phyloP scores from a whole-genome alignment of 2,113 vertebrate genomes.

The Bufo gargarizans region DNA sequence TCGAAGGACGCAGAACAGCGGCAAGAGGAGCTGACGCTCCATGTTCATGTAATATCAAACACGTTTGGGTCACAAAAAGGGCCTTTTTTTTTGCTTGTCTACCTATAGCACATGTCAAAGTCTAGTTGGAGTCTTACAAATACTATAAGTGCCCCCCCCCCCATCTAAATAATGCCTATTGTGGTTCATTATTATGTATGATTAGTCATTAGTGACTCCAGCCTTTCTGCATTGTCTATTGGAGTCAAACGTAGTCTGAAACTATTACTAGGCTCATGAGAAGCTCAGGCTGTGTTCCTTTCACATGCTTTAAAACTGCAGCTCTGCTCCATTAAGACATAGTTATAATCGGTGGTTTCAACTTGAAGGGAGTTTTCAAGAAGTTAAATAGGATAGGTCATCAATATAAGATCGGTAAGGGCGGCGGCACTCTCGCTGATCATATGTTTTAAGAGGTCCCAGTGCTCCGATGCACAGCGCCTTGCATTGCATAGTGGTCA shows the following conservation, averaged over 20 bases:
- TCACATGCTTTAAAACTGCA: no score
- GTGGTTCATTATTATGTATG: background rate
- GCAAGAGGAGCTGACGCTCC: background rate
- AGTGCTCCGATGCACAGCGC: no score
- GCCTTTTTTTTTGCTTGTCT: background rate
- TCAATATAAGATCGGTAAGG: no score
- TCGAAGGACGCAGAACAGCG: background rate
- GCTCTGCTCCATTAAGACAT: no score
- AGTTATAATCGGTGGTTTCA: no score
- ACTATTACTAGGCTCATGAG: background rate
- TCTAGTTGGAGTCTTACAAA: background rate
- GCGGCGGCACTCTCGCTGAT: no score
- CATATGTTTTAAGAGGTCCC: no score
- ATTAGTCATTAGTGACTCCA: background rate
- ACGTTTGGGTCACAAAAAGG: background rate
- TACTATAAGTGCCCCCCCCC: background rate
- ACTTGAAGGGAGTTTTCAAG: no score
- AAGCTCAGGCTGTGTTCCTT: background rate
- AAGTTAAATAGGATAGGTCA: no score
- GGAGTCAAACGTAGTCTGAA: background rate
- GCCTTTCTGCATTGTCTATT: background rate
- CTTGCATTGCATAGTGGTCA: no score
- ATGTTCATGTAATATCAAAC: background rate
- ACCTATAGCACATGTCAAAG: background rate
- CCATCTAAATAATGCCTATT: no score